Base-by-base conservation (phyloP, 2,113 vertebrate genomes). In the Lipophrys pholis region DNA sequence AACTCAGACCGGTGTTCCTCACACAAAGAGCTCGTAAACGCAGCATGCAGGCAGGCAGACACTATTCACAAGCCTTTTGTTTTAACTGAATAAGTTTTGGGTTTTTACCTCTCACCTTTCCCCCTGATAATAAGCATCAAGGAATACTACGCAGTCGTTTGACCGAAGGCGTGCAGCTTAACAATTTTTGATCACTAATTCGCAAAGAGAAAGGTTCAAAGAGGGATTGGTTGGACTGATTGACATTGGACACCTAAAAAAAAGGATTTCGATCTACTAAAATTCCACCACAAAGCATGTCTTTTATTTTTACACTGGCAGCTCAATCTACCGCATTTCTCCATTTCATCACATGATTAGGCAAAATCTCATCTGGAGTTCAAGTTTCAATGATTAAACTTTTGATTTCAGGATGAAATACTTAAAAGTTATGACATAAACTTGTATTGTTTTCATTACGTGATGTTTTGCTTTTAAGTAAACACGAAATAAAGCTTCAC, bases 141-240 rank as follows among this genome's bases (percentile, higher is more conserved):
- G 36, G 21, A 48, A 50, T 6, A 6, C 49, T 6, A 14, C 9
- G 15, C 40, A 63, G 30, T 38, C 17, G 16, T 30, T 30, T 30
- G 21, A 30, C 21, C 21, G 21, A 30, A 30, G 21, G 21, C 21
- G 21, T 30, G 21, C 21, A 30, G 21, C 4, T 30, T 2, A 30
- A 30, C 21, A 30, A 30, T 30, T 30, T 30, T 30, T 42, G 12
- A 64, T 62, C 56, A 58, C 45, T 35, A 73, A 45, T 39, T 41
- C 50, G 72, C 35, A 42, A 6, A 5, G 58, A 68, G 49, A 81
- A 75, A 68, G 49, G 12, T 30, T 55, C 55, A 5, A 61, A 69
- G 39, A 84, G 80, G 86, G 86, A 83, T 84, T 85, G 81, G 83
- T 84, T 76, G n/a, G n/a, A n/a, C n/a, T 80, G 59, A 43, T 10